phyloP scores from a whole-genome alignment of 2,113 vertebrate species.

The Phrynosoma platyrhinos region DNA sequence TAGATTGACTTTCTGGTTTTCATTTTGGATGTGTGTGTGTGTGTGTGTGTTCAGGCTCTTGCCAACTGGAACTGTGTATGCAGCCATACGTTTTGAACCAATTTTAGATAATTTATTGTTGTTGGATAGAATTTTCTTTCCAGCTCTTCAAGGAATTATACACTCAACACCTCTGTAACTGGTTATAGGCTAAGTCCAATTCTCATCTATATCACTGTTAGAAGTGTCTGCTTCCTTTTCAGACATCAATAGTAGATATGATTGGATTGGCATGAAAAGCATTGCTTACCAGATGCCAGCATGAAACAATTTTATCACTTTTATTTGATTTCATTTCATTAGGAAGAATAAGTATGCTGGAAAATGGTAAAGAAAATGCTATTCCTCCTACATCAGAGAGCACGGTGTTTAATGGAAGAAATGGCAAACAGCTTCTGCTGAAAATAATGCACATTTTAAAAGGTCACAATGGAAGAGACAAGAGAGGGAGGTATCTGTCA shows the following conservation, averaged over 20 bases:
- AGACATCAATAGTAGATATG: neutral
- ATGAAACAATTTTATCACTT: neutral
- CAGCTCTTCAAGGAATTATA: slow-evolving; percentile 59
- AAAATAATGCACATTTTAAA: neutral
- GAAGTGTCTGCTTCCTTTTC: slow-evolving; percentile 15
- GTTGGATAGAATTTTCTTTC: slow-evolving; percentile 55
- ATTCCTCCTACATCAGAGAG: neutral
- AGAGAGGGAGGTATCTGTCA: neutral
- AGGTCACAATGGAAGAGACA: neutral
- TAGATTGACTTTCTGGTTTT: slow-evolving; percentile 63
- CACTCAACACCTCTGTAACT: slow-evolving; percentile 61
- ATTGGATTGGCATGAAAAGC: neutral
- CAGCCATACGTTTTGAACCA: slow-evolving; percentile 64
- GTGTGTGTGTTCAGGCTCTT: slow-evolving; percentile 60
- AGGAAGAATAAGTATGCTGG: neutral
- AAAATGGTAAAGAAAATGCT: neutral
- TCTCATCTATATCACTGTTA: slow-evolving; percentile 14
- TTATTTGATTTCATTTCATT: neutral
- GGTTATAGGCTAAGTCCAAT: slow-evolving; percentile 44
- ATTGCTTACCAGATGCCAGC: neutral
- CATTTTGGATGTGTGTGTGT: slow-evolving; percentile 60
- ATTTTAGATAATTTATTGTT: slow-evolving; percentile 73
- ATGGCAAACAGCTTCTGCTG: no score
- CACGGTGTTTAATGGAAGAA: neutral
- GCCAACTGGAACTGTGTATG: slow-evolving; percentile 53